Evolutionary conservation across 35 echinoderm and acorn worm species (phyloP), one percentile per base, ranked within the genome.

Genomic region (Ophiothrix spiculata): DNA sequence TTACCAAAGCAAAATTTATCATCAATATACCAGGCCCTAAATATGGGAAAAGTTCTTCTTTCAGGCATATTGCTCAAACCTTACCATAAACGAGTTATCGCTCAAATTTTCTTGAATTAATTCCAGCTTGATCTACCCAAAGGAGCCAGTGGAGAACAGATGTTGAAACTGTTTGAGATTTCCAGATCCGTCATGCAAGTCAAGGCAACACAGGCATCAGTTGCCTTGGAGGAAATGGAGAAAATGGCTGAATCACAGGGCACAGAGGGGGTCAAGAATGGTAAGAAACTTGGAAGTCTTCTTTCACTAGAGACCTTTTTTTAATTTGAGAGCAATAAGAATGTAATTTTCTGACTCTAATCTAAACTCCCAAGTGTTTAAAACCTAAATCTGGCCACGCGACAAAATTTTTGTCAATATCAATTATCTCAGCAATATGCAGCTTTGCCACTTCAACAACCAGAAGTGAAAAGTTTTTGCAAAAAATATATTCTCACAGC

Each of bases 171-270:
- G 46, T 99, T 93, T 80, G 92, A 99, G 64, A 86, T 94, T 1
- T 80, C 87, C 16, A 90, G 86, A 74, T 75, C 96, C 19, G 86
- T 99, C 33, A 94, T 99, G 96, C 89, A 86, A 77, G 76, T 94
- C 10, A 99, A 99, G 85, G 82, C 63, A 0, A 80, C 89, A 3
- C 92, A 99, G 42, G 96, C 92, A 8, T 73, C 75, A 0, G 88
- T 93, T 2, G 96, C 92, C 10, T 78, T 94, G 11, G 96, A 99
- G 21, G 92, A 94, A 64, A 92, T 99, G 1, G 96, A 99, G 49
- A 88, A 92, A 39, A 77, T 99, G 83, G 92, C 94, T 17, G 84
- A 82, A 39, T 74, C 81, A 19, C 94, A 97, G 80, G 94, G 94
- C 17, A 89, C 93, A 73, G 94, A 93, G 73, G 85, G 84, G 32